Evolutionary conservation across 35 echinoderm and acorn worm genomes (phyloP).

Genomic region (Holothuria glaberrima): DNA sequence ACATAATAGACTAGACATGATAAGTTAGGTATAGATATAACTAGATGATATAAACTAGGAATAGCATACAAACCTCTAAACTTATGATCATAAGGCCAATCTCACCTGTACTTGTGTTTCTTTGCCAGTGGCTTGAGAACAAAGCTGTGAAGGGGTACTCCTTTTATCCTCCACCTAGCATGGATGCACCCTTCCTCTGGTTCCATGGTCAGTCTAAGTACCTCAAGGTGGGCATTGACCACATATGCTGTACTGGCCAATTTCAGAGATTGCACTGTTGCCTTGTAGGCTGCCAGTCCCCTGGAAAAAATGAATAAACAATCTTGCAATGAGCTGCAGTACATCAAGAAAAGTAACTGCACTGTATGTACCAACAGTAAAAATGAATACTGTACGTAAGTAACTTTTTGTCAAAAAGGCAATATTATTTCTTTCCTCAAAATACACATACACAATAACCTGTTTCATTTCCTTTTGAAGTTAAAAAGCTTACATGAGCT

Average conservation of each 20-base stretch:
- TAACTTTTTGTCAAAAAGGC: too few relatives aligned
- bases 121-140: slow-evolving; percentile 69
- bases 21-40: too few relatives aligned
- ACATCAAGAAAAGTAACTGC: neutral
- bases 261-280: slow-evolving; percentile 84
- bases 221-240: slow-evolving; percentile 73
- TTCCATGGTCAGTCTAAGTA: slow-evolving; percentile 78
- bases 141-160: slow-evolving; percentile 78
- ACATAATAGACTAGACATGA: too few relatives aligned
- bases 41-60: too few relatives aligned
- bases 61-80: too few relatives aligned
- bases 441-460: too few relatives aligned
- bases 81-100: too few relatives aligned
- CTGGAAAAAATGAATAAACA: slow-evolving; percentile 49
- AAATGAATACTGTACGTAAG: too few relatives aligned
- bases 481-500: too few relatives aligned
- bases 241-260: slow-evolving; percentile 78
- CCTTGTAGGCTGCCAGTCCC: slow-evolving; percentile 88
- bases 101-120: slow-evolving; percentile 78
- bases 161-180: slow-evolving; percentile 83
- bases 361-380: neutral
- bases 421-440: too few relatives aligned
- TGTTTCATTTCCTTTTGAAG: too few relatives aligned
- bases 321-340: neutral
- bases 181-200: slow-evolving; percentile 75